These are phyloP conservation scores for Lycocerus yunnanus DNA, from an alignment of 2,888 invertebrate genomes.

Conservation along the genomic window DNA sequence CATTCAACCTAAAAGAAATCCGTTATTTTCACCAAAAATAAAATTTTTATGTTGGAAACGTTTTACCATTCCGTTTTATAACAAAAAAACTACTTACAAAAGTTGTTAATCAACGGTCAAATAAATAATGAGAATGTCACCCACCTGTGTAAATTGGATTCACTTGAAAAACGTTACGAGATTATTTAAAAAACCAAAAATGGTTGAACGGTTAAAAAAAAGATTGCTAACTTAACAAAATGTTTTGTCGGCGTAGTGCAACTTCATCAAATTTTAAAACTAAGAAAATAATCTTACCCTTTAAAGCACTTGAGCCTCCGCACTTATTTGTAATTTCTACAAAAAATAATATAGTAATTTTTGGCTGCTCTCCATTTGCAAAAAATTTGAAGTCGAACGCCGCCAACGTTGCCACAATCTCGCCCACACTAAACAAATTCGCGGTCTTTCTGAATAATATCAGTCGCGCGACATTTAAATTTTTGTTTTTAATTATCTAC, in stretches of 20 bases:
- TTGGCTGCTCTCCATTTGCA: background rate
- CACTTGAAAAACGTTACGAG: background rate
- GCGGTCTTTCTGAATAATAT: background rate
- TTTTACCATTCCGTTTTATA: background rate
- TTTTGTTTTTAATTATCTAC: background rate
- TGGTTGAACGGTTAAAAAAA: background rate
- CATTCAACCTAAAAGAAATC: background rate
- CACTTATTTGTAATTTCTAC: too few relatives aligned
- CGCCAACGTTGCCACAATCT: background rate
- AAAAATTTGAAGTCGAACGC: background rate
- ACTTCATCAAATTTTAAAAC: background rate
- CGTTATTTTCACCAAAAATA: background rate
- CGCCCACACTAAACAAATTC: background rate
- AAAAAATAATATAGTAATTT: too few relatives aligned
- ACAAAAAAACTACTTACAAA: background rate
- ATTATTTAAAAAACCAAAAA: background rate
- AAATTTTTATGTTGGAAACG: background rate
- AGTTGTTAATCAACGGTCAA: background rate
- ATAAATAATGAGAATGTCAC: background rate
- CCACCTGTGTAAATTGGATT: background rate
- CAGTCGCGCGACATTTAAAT: background rate
- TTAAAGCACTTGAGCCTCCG: background rate
- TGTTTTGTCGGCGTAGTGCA: background rate
- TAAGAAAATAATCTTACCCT: background rate
- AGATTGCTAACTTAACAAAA: background rate